Base-by-base conservation (phyloP, 2,113 vertebrate species). In the Cebidichthys violaceus region DNA sequence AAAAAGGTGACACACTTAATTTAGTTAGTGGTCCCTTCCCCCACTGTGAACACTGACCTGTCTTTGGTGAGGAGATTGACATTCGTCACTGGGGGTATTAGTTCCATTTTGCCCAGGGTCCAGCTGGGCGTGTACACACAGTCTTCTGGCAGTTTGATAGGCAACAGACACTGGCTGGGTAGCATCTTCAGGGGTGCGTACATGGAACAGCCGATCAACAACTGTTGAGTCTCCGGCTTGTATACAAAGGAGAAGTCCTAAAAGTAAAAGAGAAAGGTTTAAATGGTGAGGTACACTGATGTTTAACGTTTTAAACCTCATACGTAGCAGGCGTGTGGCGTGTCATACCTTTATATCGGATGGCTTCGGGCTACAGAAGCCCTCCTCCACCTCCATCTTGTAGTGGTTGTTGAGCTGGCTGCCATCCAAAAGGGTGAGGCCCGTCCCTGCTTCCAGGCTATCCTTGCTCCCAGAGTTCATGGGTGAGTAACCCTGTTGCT, bases 191-290 rank as follows among this genome's bases (percentile, higher is more conserved):
- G 89, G 29, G 98, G 98, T 29, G 98, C 98, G 83, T 98, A 99
- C 96, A 97, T 97, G 77, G 98, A 97, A 84, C 97, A 99, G 59
- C 98, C 98, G 47, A 97, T 96, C 54, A 98, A 93, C 39, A 95
- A 92, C 91, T 98, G 97, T 90, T 94, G 96, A 17, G 95, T 95
- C 92, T 98, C 97, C 0, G 97, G 93, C 93, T 98, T 99, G 94
- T 98, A 99, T 54, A 99, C 98, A 3, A 97, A 99, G 39, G 98
- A 99, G 92, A 97, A 99, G 94, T 99, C 98, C 98, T 99, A 86
- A 3, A 94, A 50, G 85, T 5, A 27, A 65, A 93, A 55, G n/a
- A 43, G 41, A 85, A 13, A 27, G 7, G 55, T 59, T 59, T 29
- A 59, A 67, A 52, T 3, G 18, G 39, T 73, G 13, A 74, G 27